phyloP scores from a whole-genome alignment of 1,140 invertebrate genomes.

The Drosophila pectinifera region DNA sequence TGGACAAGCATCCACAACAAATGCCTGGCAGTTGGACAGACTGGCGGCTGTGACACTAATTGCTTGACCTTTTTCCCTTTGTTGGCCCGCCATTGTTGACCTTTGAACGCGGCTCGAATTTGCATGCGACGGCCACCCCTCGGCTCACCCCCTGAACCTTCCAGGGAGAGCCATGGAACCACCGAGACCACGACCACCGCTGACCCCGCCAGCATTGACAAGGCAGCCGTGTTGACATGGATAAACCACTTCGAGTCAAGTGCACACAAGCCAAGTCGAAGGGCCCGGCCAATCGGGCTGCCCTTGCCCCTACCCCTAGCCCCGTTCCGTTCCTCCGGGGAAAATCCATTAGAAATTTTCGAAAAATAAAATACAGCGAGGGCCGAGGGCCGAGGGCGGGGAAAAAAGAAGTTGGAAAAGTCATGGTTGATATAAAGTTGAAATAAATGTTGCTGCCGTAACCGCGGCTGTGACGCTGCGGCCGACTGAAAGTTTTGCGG shows the following conservation, averaged over 20 bases:
- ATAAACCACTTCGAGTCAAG: constrained; percentile 75
- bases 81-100: constrained; percentile 55
- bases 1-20: constrained; percentile 54
- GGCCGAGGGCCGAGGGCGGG: not conserved
- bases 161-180: constrained; percentile 6
- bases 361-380: constrained; percentile 10
- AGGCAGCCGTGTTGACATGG: constrained; percentile 70
- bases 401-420: constrained; percentile 25
- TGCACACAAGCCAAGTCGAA: constrained; percentile 50
- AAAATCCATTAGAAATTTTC: constrained; percentile 55
- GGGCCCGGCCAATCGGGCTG: constrained; percentile 9
- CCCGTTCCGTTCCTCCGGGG: constrained; percentile 1
- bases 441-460: constrained; percentile 54
- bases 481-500: constrained; percentile 34
- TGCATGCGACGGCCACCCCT: constrained; percentile 53
- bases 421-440: constrained; percentile 41
- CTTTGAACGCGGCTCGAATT: constrained; percentile 66
- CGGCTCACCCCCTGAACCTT: not conserved
- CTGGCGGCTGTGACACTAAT: constrained; percentile 67
- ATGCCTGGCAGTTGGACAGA: constrained; percentile 31
- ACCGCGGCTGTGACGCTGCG: constrained; percentile 19
- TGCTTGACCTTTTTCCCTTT: constrained; percentile 70
- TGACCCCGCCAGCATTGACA: constrained; percentile 44
- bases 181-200: constrained; percentile 23
- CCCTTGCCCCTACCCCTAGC: constrained; percentile 1